Evolutionary conservation across 2,888 invertebrate genomes (phyloP), one percentile per base, ranked within the genome.

Genomic region (Philhelius pedissequus): DNA sequence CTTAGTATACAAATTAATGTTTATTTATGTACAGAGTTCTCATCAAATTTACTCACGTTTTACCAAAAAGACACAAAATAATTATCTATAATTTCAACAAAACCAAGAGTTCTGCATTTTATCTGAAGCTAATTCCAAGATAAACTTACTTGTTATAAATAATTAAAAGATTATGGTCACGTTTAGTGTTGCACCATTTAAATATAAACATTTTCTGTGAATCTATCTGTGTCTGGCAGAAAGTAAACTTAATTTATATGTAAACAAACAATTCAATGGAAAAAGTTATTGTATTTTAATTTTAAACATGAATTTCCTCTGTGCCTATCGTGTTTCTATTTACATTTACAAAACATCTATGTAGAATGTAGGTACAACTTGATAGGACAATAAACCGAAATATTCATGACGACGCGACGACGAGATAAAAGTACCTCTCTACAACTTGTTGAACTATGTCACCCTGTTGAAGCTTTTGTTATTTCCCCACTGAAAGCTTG

Each of bases 381-480:
- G 13, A 40, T 27, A 18, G 45, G 45, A 43, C 13, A 48, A 32
- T 32, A 48, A 58, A 64, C 48, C 11, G 20, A 18, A 20, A 15
- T 45, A 54, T 48, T 48, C 45, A 20, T 38, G 9, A 56, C n/a
- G n/a, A n/a, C n/a, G n/a, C n/a, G n/a, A n/a, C n/a, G n/a, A n/a
- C 48, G 30, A 48, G 40, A 70, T 30, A 50, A 32, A 48, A 48
- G 8, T 13, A 4, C 8, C n/a, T n/a, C 15, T 1, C 6, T 0
- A 30, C 9, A 7, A 13, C 3, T 3, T 48, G 5, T 22, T 5
- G 8, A 25, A 11, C n/a, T 60, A 3, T 18, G 32, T 4, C 81
- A 76, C 81, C 70, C 81, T 81, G 64, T 81, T 1, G n/a, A 13
- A 38, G 15, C 30, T 40, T 22, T 32, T 18, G n/a, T n/a, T 7